Conservation (phyloP, 64 coral and sea anemone species). For the Actinia tenebrosa region DNA sequence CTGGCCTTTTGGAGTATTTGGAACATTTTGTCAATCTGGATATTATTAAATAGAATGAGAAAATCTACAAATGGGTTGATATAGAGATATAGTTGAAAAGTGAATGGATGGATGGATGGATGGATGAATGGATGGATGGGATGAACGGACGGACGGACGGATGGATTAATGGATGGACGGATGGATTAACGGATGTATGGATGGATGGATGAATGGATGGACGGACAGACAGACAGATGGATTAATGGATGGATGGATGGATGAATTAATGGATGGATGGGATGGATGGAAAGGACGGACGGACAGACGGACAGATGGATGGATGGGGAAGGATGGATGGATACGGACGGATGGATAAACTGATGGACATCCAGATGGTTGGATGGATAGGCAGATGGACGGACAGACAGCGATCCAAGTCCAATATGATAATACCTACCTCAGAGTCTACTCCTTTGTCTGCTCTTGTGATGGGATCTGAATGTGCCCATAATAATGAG, state of each 20-base stretch:
- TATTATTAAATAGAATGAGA: not conserved
- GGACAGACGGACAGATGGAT: not conserved
- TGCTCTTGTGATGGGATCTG: constrained; percentile 24
- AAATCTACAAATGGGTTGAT: not conserved
- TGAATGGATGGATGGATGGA: not conserved
- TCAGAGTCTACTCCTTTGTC: not conserved
- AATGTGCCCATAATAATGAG: constrained; percentile 69
- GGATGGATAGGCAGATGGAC: not conserved
- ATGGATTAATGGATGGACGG: not conserved
- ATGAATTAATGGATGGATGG: not conserved
- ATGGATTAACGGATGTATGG: no score
- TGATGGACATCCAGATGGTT: not conserved
- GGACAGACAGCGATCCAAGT: not conserved
- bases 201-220: no score
- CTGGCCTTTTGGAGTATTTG: constrained; percentile 17
- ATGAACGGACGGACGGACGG: no score
- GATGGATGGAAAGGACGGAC: not conserved
- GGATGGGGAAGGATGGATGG: not conserved
- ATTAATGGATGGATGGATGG: not conserved
- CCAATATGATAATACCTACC: not conserved
- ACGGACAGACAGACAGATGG: no score
- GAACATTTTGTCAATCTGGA: constrained; percentile 48
- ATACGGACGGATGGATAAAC: not conserved
- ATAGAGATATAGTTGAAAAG: no score
- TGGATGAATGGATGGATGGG: not conserved